A percentile compares a stretch with the other conserved stretches of the same genome.
These are phyloP conservation scores for Aphelenchoides bicaudatus DNA, from an alignment of 2,888 invertebrate species.

Conservation along the genomic window DNA sequence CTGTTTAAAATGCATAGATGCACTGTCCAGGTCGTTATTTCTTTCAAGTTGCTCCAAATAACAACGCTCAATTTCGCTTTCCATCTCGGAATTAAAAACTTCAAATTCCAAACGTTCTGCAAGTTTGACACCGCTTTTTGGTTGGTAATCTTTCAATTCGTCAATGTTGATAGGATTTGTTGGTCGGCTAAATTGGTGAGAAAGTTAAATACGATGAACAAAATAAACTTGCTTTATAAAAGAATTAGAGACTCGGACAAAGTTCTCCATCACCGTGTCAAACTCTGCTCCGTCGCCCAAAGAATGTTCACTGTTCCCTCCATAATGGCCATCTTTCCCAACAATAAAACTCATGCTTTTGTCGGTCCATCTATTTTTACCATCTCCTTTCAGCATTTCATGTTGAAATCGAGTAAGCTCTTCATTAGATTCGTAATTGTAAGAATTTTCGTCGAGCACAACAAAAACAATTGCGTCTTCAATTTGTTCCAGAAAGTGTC, in stretches of 20 bases:
- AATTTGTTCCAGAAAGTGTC: constrained; percentile 40
- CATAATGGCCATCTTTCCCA: constrained; percentile 41
- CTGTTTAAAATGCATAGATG: constrained; percentile 38
- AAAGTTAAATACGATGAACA: neutral
- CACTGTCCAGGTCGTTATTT: constrained; percentile 21
- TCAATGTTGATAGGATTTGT: constrained; percentile 15
- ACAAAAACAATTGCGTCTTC: constrained; percentile 47
- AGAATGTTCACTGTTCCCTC: constrained; percentile 52
- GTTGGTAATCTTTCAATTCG: constrained; percentile 16
- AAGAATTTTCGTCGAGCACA: constrained; percentile 41
- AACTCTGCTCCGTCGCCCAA: constrained; percentile 54
- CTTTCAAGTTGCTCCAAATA: constrained; percentile 24
- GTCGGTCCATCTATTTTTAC: constrained; percentile 52
- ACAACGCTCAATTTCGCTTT: constrained; percentile 23
- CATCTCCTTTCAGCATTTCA: constrained; percentile 47
- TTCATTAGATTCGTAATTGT: constrained; percentile 35
- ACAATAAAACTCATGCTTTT: constrained; percentile 52
- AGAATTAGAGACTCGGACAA: constrained; percentile 41
- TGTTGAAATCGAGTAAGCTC: constrained; percentile 39
- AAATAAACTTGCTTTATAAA: constrained; percentile 28
- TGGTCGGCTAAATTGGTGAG: constrained; percentile 19
- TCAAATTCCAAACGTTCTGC: constrained; percentile 36
- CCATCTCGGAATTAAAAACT: constrained; percentile 18
- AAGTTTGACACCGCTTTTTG: constrained; percentile 27
- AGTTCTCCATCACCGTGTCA: constrained; percentile 54